A percentile compares a stretch with the other conserved stretches of the same genome.
Evolutionary conservation across 2,797 vertebrate species (phyloP).

Genomic region (Amazona finschi): DNA sequence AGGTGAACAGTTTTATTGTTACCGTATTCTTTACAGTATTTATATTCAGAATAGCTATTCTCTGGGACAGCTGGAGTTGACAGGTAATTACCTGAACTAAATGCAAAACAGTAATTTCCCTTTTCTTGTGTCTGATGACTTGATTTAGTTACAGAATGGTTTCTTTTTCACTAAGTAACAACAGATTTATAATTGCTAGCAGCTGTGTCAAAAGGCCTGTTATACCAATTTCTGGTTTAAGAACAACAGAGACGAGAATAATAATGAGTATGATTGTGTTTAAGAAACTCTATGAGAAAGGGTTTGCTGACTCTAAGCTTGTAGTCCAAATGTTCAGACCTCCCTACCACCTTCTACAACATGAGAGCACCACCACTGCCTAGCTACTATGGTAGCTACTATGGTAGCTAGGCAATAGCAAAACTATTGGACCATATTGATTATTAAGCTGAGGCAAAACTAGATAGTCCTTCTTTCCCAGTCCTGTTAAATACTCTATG

Average conservation of each 20-base stretch:
- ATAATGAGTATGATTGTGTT: constrained; percentile 77
- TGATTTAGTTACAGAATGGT: neutral
- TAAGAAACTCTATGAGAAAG: constrained; percentile 80
- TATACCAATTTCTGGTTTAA: neutral
- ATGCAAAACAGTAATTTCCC: neutral
- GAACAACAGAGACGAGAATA: constrained; percentile 79
- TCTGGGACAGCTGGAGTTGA: neutral
- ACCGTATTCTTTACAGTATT: neutral
- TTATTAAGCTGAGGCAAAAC: constrained; percentile 80
- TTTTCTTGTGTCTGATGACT: neutral
- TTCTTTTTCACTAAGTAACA: neutral
- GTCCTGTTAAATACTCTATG: neutral
- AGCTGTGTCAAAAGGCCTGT: constrained; percentile 14
- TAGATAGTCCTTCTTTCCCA: neutral
- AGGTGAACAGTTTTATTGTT: neutral
- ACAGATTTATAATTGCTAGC: neutral
- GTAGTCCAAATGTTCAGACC: constrained; percentile 73
- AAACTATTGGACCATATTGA: constrained; percentile 77
- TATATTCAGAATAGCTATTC: neutral
- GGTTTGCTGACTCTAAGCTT: constrained; percentile 71
- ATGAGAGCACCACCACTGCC: constrained; percentile 76
- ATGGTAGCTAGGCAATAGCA: constrained; percentile 36
- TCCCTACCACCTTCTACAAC: constrained; percentile 75
- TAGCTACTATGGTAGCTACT: constrained; percentile 79
- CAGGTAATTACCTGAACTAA: neutral